phyloP scores from a whole-genome alignment of 2,113 vertebrate genomes.

The Aphelocoma coerulescens region DNA sequence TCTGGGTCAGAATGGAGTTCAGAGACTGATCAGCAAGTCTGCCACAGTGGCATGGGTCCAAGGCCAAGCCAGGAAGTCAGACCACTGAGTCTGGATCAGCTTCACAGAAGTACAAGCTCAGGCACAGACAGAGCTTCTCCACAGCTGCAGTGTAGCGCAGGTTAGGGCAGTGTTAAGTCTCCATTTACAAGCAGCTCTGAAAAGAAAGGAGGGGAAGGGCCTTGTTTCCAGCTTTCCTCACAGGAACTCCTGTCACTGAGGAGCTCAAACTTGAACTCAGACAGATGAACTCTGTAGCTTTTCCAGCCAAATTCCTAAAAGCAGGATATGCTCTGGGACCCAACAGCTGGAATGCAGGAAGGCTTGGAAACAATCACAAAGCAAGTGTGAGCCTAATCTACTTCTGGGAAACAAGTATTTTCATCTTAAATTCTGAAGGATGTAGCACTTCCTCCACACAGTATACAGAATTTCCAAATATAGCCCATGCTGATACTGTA shows the following conservation, averaged over 20 bases:
- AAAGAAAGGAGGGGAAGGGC: neutral
- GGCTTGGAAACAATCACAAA: neutral
- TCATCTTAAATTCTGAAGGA: neutral
- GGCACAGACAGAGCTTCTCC: neutral
- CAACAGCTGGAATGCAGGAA: neutral
- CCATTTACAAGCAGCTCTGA: neutral
- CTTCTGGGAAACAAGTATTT: neutral
- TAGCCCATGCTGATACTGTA: neutral
- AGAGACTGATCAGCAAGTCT: neutral
- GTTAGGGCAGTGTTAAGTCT: neutral
- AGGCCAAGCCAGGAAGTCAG: neutral
- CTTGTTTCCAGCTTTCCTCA: neutral
- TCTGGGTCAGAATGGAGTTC: neutral
- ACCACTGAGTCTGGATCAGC: rapidly evolving
- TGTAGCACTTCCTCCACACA: neutral
- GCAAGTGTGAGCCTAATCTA: neutral
- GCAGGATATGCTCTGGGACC: rapidly evolving
- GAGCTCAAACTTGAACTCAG: neutral
- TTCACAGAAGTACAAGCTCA: rapidly evolving
- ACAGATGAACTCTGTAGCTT: neutral
- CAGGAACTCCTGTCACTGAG: neutral
- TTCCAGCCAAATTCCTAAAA: neutral
- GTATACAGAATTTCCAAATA: neutral
- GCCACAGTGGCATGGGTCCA: rapidly evolving
- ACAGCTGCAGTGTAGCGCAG: rapidly evolving